phyloP scores from a whole-genome alignment of 2,797 vertebrate genomes.

The Neosilurus mollespiculum region DNA sequence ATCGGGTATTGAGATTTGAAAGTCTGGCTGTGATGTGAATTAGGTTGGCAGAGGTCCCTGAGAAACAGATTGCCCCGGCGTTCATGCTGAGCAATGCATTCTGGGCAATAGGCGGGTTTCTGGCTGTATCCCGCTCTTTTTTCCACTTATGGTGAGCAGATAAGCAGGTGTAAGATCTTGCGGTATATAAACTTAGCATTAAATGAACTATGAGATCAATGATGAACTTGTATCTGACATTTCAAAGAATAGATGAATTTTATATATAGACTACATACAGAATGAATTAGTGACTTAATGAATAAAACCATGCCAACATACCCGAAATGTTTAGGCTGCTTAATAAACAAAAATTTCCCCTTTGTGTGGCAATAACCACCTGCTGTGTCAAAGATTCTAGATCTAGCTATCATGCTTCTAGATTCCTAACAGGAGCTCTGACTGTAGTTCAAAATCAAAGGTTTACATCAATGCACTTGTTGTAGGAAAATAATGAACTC shows the following conservation, averaged over 20 bases:
- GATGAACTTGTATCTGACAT: not conserved
- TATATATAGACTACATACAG: not conserved
- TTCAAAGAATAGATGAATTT: not conserved
- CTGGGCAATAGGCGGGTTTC: constrained; percentile 27
- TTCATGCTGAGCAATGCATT: constrained; percentile 49
- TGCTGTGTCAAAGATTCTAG: no score
- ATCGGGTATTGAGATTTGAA: constrained; percentile 35
- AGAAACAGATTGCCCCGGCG: constrained; percentile 43
- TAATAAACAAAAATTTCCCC: not conserved
- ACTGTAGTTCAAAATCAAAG: not conserved
- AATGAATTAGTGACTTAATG: not conserved
- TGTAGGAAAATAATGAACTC: not conserved
- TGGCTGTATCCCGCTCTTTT: constrained; percentile 40
- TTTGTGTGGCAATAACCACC: no score
- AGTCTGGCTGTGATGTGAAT: constrained; percentile 39
- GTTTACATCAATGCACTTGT: not conserved
- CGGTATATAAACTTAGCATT: not conserved
- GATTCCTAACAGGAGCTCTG: not conserved
- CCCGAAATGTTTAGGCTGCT: not conserved
- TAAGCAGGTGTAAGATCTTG: constrained; percentile 34
- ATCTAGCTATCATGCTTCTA: no score
- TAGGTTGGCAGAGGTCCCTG: constrained; percentile 42
- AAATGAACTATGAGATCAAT: not conserved
- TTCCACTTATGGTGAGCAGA: constrained; percentile 24
- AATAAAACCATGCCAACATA: not conserved